Evolutionary conservation across 2,888 invertebrate species (phyloP).

Genomic region (Microplitis deprimator): DNA sequence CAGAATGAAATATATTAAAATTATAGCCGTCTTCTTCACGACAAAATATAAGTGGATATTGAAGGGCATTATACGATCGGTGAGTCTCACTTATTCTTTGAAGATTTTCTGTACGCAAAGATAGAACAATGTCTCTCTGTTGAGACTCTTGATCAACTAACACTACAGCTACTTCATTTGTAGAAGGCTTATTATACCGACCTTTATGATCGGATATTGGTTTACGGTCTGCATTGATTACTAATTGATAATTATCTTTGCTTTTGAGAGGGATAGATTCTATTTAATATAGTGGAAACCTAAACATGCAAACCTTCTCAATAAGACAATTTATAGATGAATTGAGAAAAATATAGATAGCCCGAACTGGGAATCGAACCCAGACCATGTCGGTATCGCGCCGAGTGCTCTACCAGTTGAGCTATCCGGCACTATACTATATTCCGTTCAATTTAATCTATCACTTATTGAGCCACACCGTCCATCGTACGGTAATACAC

Average conservation of each 20-base stretch:
- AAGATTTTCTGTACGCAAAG: constrained; percentile 28
- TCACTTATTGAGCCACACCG: no score
- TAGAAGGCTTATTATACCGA: constrained; percentile 51
- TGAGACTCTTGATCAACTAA: constrained; percentile 47
- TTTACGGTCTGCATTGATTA: constrained; percentile 43
- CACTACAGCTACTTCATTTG: constrained; percentile 54
- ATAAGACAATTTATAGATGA: no score
- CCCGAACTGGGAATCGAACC: no score
- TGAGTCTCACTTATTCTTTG: constrained; percentile 58
- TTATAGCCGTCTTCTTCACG: constrained; percentile 53
- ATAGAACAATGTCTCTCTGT: constrained; percentile 37
- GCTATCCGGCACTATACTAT: no score
- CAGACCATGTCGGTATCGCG: no score
- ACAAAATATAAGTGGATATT: constrained; percentile 64
- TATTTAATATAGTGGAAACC: no score
- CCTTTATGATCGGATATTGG: constrained; percentile 35
- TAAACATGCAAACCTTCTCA: no score
- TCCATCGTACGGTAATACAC: no score
- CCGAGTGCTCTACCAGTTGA: no score
- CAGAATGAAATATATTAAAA: no score
- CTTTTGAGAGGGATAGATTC: constrained; percentile 28
- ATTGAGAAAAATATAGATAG: no score
- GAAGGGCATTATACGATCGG: constrained; percentile 63
- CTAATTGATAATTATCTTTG: constrained; percentile 33
- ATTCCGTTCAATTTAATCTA: no score